Percentiles rank a stretch among this genome's conserved stretches.
Conservation (phyloP, 2,113 vertebrate genomes). For the Catharus minimus region DNA sequence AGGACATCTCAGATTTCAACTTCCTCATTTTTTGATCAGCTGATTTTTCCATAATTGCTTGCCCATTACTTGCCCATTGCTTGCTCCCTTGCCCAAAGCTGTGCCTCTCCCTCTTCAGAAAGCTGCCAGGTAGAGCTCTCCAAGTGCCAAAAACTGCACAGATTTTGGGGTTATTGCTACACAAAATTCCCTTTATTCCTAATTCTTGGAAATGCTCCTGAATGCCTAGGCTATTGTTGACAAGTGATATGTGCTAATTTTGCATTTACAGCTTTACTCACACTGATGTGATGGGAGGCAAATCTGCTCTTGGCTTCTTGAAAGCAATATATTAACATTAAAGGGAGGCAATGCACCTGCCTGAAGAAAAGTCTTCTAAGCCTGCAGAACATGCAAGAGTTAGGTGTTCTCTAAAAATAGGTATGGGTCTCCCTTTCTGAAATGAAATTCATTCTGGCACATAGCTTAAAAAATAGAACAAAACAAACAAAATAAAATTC, state of each 20-base stretch:
- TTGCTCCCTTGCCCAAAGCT: not conserved
- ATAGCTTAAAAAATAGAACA: not conserved
- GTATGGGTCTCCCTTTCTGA: not conserved
- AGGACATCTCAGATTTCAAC: not conserved
- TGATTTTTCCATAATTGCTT: not conserved
- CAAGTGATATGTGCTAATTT: not conserved
- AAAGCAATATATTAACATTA: not conserved
- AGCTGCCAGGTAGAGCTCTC: not conserved
- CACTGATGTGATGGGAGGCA: not conserved
- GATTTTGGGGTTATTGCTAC: not conserved
- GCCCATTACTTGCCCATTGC: not conserved
- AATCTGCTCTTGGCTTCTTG: not conserved
- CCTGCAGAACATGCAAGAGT: not conserved
- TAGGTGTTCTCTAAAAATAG: not conserved
- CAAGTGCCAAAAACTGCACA: not conserved
- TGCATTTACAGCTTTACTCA: not conserved
- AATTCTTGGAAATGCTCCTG: not conserved
- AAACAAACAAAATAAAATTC: not conserved
- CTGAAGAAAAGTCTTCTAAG: not conserved
- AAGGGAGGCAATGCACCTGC: not conserved
- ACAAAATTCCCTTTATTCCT: not conserved
- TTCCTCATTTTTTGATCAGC: not conserved
- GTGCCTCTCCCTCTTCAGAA: not conserved
- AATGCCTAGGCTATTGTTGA: not conserved
- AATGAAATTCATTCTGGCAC: not conserved